A percentile compares a stretch with the other conserved stretches of the same genome.
phyloP scores from a whole-genome alignment of 2,888 invertebrate genomes.

The Drymonia ruficornis region DNA sequence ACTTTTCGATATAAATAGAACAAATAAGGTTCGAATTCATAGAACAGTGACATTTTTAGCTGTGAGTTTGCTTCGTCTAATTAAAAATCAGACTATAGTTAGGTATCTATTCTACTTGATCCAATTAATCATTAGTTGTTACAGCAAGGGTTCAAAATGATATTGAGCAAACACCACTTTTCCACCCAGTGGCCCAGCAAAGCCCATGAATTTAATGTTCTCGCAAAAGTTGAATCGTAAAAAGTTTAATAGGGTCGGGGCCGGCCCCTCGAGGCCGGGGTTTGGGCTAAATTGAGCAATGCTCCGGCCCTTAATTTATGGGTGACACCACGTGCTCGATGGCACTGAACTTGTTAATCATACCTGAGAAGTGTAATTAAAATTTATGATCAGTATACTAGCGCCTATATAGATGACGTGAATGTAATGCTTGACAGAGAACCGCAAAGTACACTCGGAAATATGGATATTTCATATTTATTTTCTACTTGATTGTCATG shows the following conservation, averaged over 20 bases:
- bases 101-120: not conserved
- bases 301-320: not conserved
- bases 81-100: too few relatives aligned
- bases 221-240: not conserved
- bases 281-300: not conserved
- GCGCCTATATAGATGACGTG: too few relatives aligned
- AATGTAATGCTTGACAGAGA: too few relatives aligned
- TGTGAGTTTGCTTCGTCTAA: too few relatives aligned
- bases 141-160: not conserved
- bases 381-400: too few relatives aligned
- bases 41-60: too few relatives aligned
- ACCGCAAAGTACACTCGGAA: too few relatives aligned
- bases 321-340: not conserved
- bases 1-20: too few relatives aligned
- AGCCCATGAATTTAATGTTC: slow-evolving; percentile 2
- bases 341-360: not conserved
- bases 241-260: not conserved
- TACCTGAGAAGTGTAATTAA: not conserved
- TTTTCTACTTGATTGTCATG: too few relatives aligned
- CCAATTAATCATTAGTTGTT: not conserved
- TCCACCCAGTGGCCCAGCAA: not conserved
- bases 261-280: not conserved
- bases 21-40: too few relatives aligned
- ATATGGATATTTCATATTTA: too few relatives aligned
- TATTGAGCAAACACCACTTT: not conserved